Percentiles rank a stretch among this genome's conserved stretches.
Evolutionary conservation across 2,888 invertebrate genomes (phyloP).

Genomic region (Tolmerus cingulatus): DNA sequence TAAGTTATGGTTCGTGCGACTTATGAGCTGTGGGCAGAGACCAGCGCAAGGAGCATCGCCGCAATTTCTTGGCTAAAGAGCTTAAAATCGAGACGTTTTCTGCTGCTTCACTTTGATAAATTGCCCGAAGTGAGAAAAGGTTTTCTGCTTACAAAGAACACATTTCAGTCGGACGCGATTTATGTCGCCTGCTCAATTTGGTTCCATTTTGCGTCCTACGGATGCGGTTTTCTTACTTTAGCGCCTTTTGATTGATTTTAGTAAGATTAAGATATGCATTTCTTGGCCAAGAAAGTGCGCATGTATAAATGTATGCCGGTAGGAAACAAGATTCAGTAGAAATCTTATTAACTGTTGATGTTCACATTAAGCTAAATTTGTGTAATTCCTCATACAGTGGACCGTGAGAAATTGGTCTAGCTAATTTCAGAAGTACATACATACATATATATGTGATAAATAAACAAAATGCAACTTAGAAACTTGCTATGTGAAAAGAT

Average conservation of each 20-base stretch:
- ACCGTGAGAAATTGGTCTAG: too few relatives aligned
- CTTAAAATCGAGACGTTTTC: slow-evolving; percentile 34
- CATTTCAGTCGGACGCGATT: neutral
- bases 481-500: too few relatives aligned
- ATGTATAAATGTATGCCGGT: too few relatives aligned
- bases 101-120: slow-evolving; percentile 23
- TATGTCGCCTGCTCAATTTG: slow-evolving; percentile 10
- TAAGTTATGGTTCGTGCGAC: slow-evolving; percentile 31
- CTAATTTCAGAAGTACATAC: too few relatives aligned
- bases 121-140: neutral
- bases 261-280: neutral
- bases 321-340: too few relatives aligned
- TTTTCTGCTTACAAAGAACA: neutral
- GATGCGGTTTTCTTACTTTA: neutral
- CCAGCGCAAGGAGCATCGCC: neutral
- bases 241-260: neutral
- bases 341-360: too few relatives aligned
- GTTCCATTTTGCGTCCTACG: neutral
- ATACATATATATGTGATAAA: too few relatives aligned
- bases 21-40: slow-evolving; percentile 27
- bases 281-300: neutral
- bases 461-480: too few relatives aligned
- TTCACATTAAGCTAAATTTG: too few relatives aligned
- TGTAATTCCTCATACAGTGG: too few relatives aligned
- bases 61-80: slow-evolving; percentile 36